Evolutionary conservation across 2,888 invertebrate species (phyloP), one percentile per base, ranked within the genome.

Genomic region (Anticlea derivata): DNA sequence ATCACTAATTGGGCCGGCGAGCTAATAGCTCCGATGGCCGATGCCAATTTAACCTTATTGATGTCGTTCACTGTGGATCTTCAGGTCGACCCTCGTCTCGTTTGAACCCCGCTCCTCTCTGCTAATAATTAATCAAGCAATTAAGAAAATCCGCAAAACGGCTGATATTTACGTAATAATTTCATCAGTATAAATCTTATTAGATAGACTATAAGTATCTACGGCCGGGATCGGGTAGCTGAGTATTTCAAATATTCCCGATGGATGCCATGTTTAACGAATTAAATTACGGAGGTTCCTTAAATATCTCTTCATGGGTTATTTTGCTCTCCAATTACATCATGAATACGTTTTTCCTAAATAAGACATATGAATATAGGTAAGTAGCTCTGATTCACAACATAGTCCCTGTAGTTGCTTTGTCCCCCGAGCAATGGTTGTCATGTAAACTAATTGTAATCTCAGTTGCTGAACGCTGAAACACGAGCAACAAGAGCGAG

Each of bases 51-150:
- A 78, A 71, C 75, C 77, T 83, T 87, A 88, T 88, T 85, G 89
- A 86, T 86, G 87, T 86, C 86, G 77, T 68, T 68, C 73, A 67
- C 74, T 74, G 76, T 78, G 73, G 76, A 82, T 86, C 84, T 82
- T 75, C 70, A 71, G 61, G 65, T 60, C 80, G 80, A 86, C 88
- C 87, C 88, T 86, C 81, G 79, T 86, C 86, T 83, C 77, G 72
- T 76, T 83, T 79, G 76, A 85, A 87, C 86, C 86, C 85, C 79
- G 79, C 83, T 80, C 73, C 77, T 73, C 52, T 75, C 76, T 73
- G 74, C 78, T 86, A 86, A 89, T 88, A 86, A 88, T 89, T 88
- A 84, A 88, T 87, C 86, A 88, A 83, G 78, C 84, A 86, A 88
- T 89, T 88, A 85, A 76, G 68, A 73, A 79, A 73, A 80, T 78